Evolutionary conservation across 2,888 invertebrate species (phyloP), one percentile per base, ranked within the genome.

Genomic region (Thera britannica): DNA sequence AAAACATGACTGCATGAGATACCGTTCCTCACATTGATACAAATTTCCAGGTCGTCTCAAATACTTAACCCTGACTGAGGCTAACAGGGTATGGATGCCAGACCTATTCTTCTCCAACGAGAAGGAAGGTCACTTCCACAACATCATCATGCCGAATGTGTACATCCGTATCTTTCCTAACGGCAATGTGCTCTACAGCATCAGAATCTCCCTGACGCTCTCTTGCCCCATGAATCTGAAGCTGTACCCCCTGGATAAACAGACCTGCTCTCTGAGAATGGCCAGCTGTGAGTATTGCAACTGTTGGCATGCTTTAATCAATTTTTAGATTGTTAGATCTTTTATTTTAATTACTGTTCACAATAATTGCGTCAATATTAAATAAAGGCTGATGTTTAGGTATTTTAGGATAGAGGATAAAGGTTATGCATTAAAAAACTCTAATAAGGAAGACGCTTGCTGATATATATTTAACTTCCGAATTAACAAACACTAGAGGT

Each of bases 221-320:
- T 98, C 98, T 65, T 99, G 99, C 85, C 99, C 99, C 70, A 99
- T 99, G 99, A 98, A 98, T 90, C 95, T 99, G 81, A 98, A 98
- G 93, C 95, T 99, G 75, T 99, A 99, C 93, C 99, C 99, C 5
- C 92, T 99, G 90, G 99, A 99, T 93, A 96, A 97, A 83, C 99
- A 99, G 94, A 96, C 97, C 71, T 99, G 99, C 93, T 98, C 98
- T 64, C 95, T 99, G 77, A 95, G 98, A 83, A 98, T 99, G 97
- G 98, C 98, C 77, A 99, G 98, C 89, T 99, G 98, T 99, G 93
- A 98, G 98, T 97, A 80, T 57, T 44, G 9, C 9, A 9, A 2
- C 23, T 64, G 36, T 56, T 34, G 7, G 3, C 34, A 54, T 2
- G 35, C 54, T 54, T 34, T 61, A 35, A 3, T 54, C 44, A 23